phyloP scores from a whole-genome alignment of 1,140 invertebrate species.

The Drosophila nigromelanica region DNA sequence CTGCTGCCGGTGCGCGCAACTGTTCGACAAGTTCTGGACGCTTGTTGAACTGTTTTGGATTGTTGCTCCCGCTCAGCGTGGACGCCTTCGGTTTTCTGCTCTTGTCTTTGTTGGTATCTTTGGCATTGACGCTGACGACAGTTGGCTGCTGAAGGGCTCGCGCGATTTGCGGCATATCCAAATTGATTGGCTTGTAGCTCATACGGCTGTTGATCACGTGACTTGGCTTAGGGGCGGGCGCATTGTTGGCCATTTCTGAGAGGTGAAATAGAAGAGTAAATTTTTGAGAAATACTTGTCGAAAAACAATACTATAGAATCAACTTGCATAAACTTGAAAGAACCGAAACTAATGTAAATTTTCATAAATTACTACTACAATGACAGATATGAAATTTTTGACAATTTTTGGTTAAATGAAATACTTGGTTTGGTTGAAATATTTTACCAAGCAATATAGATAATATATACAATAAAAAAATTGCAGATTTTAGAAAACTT shows the following conservation, averaged over 20 bases:
- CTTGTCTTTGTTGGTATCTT: constrained; percentile 22
- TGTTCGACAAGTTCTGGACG: constrained; percentile 11
- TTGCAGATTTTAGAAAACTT: no score
- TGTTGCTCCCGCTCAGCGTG: neutral
- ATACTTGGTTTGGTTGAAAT: neutral
- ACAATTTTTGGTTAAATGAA: neutral
- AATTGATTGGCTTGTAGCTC: constrained; percentile 19
- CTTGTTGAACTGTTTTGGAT: constrained; percentile 16
- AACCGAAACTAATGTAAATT: constrained; percentile 4
- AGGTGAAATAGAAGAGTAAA: neutral
- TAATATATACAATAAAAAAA: no score
- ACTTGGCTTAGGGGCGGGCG: constrained; percentile 15
- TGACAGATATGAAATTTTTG: no score
- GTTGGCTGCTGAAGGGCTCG: neutral
- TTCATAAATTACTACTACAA: neutral
- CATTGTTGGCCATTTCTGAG: constrained; percentile 31
- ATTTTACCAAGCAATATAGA: neutral
- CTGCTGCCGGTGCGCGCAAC: neutral
- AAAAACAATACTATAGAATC: constrained; percentile 23
- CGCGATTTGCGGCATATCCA: constrained; percentile 8
- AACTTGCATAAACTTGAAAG: constrained; percentile 1
- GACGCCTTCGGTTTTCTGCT: constrained; percentile 7
- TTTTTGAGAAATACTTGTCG: constrained; percentile 15
- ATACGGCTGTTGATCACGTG: constrained; percentile 1
- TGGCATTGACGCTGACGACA: constrained; percentile 19